Conservation (phyloP, 2,888 invertebrate genomes). For the Pseudococcus viburni region DNA sequence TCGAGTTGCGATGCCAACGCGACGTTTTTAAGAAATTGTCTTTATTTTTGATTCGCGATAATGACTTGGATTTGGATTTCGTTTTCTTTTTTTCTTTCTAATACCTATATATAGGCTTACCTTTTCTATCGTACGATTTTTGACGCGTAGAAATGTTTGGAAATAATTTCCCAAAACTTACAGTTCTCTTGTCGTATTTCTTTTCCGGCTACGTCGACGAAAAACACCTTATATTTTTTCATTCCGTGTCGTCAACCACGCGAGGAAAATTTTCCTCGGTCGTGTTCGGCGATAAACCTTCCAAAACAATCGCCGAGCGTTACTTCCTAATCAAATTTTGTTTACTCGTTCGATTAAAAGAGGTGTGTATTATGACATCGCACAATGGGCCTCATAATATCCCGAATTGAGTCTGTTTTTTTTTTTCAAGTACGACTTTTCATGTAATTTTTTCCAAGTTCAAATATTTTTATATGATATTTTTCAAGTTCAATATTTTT, state of each 20-base stretch:
- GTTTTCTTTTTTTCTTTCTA: background rate
- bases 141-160: slow-evolving; percentile 1
- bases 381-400: too few relatives aligned
- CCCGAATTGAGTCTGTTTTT: too few relatives aligned
- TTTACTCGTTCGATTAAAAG: slow-evolving; percentile 26
- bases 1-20: background rate
- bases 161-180: background rate
- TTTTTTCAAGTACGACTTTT: too few relatives aligned
- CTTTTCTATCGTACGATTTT: background rate
- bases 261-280: background rate
- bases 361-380: background rate
- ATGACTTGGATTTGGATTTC: background rate
- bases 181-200: background rate
- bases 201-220: too few relatives aligned
- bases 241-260: too few relatives aligned
- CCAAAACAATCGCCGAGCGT: background rate
- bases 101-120: background rate
- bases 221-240: too few relatives aligned
- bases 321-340: slow-evolving; percentile 13
- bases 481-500: too few relatives aligned
- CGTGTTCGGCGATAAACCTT: background rate
- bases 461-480: too few relatives aligned
- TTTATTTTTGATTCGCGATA: slow-evolving; percentile 23
- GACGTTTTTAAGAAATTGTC: slow-evolving; percentile 21
- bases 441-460: too few relatives aligned